Evolutionary conservation across 2,797 vertebrate genomes (phyloP).

Genomic region (Geotrypetes seraphini): DNA sequence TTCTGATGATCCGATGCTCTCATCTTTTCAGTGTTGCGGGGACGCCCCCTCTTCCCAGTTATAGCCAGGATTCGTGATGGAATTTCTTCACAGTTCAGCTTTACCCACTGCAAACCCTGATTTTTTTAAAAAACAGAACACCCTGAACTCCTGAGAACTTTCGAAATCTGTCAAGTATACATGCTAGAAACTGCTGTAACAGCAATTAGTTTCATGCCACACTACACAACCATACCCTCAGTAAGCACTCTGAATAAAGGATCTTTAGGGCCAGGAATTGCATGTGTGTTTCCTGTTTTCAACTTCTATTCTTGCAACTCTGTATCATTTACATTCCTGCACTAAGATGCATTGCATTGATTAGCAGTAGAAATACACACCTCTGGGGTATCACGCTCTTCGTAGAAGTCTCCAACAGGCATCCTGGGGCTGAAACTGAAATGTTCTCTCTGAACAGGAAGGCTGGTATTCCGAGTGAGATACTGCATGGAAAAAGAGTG

Average conservation of each 20-base stretch:
- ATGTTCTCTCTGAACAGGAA: conserved; percentile 78
- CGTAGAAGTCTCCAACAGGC: conserved; percentile 92
- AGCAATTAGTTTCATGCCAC: accelerated
- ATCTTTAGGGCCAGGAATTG: accelerated
- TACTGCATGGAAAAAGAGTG: conserved; percentile 51
- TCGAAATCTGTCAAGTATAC: no score
- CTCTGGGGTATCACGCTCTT: conserved; percentile 80
- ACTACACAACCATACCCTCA: background rate
- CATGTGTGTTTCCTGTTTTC: no score
- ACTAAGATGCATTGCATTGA: background rate
- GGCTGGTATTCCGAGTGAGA: conserved; percentile 74
- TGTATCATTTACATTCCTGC: background rate
- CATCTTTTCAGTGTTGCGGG: conserved; percentile 83
- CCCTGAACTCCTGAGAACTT: accelerated
- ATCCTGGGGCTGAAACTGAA: conserved; percentile 97
- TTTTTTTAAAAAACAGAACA: background rate
- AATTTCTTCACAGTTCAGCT: conserved; percentile 82
- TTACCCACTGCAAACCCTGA: conserved; percentile 80
- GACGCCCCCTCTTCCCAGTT: conserved; percentile 86
- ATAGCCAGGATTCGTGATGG: conserved; percentile 94
- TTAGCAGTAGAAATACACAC: conserved; percentile 40
- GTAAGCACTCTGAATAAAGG: accelerated
- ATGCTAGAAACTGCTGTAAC: no score
- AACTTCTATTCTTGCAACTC: no score
- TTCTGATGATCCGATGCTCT: conserved; percentile 47